Evolutionary conservation across 2,113 vertebrate genomes (phyloP), one percentile per base, ranked within the genome.

Genomic region (Myrmecophaga tridactyla): DNA sequence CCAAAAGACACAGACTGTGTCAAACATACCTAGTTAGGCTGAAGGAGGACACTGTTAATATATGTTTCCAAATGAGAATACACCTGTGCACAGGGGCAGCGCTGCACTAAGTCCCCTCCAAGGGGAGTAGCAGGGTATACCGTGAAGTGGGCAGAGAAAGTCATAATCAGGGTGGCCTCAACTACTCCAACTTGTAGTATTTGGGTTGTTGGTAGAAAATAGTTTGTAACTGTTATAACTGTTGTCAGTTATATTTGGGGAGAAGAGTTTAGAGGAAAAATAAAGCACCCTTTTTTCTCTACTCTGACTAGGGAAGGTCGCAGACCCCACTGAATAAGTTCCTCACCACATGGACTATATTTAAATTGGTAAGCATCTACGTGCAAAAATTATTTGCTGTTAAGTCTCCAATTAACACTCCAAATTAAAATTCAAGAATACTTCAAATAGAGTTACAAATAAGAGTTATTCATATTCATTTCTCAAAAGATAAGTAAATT

Each of bases 381-480:
- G 6, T 18, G 25, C 46, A 94, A 13, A 39, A 4, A 4, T 48
- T 34, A 60, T 46, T 93, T 77, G 7, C 7, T 82, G 1, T 60
- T 75, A 87, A 92, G 15, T 88, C 7, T 88, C 31, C 72, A 73
- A 51, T 56, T 93, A 91, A 94, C 90, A 86, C 83, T 39, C 17
- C 21, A 83, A 82, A 25, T 96, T 89, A 92, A 87, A 84, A 69
- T 87, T 73, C 34, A 92, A 92, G 82, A 96, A 39, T 78, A 90
- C 29, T 89, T 91, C 17, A 78, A 95, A 90, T 73, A 90, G 21
- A 1, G 69, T 36, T 34, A n/a, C n/a, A 92, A 86, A 77, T 80
- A 82, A 81, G 23, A 89, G 12, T 60, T 65, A 21, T 36, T 80
- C 62, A 72, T 7, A 65, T 88, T 86, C 17, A 77, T 70, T 82